These are phyloP conservation scores for Asarcornis scutulata DNA, from an alignment of 2,113 vertebrate species.

Conservation along the genomic window DNA sequence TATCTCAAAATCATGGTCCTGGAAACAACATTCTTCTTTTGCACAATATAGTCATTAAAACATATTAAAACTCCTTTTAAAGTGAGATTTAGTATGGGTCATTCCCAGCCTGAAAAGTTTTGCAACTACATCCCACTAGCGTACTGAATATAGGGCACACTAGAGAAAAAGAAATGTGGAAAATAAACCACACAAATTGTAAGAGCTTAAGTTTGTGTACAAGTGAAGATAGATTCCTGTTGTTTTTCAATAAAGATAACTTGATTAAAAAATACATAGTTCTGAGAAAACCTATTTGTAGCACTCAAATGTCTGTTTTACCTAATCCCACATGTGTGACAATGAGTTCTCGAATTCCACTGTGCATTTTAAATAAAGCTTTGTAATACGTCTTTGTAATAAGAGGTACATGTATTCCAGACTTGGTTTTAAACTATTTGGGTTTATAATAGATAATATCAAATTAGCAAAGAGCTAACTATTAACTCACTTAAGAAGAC, in stretches of 20 bases:
- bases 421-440: neutral
- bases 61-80: neutral
- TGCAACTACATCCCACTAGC: neutral
- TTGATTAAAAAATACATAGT: neutral
- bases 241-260: neutral
- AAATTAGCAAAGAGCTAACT: neutral
- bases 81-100: neutral
- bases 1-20: neutral
- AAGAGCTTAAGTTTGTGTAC: neutral
- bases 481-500: neutral
- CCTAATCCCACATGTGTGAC: neutral
- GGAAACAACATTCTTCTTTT: neutral
- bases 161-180: neutral
- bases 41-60: neutral
- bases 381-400: neutral
- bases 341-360: neutral
- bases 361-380: neutral
- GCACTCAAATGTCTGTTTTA: neutral
- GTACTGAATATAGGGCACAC: neutral
- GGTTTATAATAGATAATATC: neutral
- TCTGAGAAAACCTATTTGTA: neutral
- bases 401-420: neutral
- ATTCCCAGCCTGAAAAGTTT: neutral
- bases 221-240: neutral
- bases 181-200: neutral